Evolutionary conservation across 2,113 vertebrate genomes (phyloP), one percentile per base, ranked within the genome.

Genomic region (Siphamia tubifer): DNA sequence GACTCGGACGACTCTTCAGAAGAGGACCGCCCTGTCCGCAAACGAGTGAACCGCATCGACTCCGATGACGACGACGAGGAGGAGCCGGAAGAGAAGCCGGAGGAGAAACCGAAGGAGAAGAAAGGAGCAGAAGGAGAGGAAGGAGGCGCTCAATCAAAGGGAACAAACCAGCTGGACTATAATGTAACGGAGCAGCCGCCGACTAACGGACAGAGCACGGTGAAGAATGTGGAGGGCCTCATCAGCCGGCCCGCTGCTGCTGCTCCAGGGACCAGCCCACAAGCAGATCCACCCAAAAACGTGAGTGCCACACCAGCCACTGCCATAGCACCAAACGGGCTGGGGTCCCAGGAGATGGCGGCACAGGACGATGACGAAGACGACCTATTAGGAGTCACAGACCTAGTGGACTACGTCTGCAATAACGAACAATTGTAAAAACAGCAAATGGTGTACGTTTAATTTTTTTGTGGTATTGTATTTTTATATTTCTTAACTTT

Each of bases 381-480:
- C 2, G 98, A 99, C 90, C 96, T 99, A 76, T 91, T 99, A 74
- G 94, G 97, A 83, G 96, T 99, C 92, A 98, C 97, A 90, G 98
- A 99, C 90, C 95, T 99, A 62, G 98, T 99, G 87, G 98, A 99
- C 93, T 99, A 98, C 65, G 98, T 99, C 93, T 99, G 98, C 96
- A 99, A 97, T 93, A 99, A 96, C 87, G 98, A 98, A 95, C 94
- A 97, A 87, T 95, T 98, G 95, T 99, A 97, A 95, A 91, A 68
- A 66, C 16, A 44, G 61, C 34, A 20, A 68, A 66, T 5, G 6
- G 25, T 72, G 71, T 84, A 78, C 56, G 54, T 81, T 72, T 76
- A 54, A 30, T 52, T 68, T 66, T 81, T 84, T 79, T 68, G 71
- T 81, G 68, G 69, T 87, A 66, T 81, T 84, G 74, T 90, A 82